A percentile compares a stretch with the other conserved stretches of the same genome.
These are phyloP conservation scores for Callyntrura sp. DNA, from an alignment of 2,888 invertebrate species.

Conservation along the genomic window DNA sequence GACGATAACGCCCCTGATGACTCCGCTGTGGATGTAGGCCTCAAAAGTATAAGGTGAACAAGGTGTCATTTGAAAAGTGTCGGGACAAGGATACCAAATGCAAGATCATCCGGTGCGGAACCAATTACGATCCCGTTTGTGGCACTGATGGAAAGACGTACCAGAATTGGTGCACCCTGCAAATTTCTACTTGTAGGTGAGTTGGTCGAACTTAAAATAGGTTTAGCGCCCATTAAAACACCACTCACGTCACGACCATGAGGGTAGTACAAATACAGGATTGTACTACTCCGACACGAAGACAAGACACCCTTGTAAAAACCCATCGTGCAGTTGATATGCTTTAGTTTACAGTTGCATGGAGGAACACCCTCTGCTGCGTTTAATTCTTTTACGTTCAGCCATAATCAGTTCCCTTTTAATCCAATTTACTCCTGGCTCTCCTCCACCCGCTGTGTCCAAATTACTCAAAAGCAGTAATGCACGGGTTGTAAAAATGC, in stretches of 20 bases:
- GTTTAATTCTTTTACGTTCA: neutral
- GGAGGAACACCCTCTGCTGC: too few relatives aligned
- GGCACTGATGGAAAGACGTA: slow-evolving; percentile 96
- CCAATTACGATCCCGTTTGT: slow-evolving; percentile 89
- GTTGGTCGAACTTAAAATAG: slow-evolving; percentile 84
- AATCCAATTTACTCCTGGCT: slow-evolving; percentile 5
- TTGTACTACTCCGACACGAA: neutral
- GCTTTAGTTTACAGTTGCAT: too few relatives aligned
- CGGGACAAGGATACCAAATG: slow-evolving; percentile 91
- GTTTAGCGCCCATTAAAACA: neutral
- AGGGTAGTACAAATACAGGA: neutral
- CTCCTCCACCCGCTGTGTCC: slow-evolving; percentile 56
- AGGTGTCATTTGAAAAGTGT: slow-evolving; percentile 93
- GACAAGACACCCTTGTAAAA: neutral
- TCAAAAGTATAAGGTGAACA: slow-evolving; percentile 84
- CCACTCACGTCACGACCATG: neutral
- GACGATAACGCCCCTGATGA: neutral
- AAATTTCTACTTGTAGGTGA: slow-evolving; percentile 94
- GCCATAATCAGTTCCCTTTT: neutral
- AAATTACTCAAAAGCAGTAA: slow-evolving; percentile 57
- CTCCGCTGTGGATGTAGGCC: slow-evolving; percentile 83
- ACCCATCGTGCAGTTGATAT: too few relatives aligned
- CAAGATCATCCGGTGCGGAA: slow-evolving; percentile 88
- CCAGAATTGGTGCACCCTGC: slow-evolving; percentile 92
- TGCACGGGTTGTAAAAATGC: slow-evolving; percentile 34